These are phyloP conservation scores for Ecdyonurus torrentis DNA, from an alignment of 2,888 invertebrate species.

Conservation along the genomic window DNA sequence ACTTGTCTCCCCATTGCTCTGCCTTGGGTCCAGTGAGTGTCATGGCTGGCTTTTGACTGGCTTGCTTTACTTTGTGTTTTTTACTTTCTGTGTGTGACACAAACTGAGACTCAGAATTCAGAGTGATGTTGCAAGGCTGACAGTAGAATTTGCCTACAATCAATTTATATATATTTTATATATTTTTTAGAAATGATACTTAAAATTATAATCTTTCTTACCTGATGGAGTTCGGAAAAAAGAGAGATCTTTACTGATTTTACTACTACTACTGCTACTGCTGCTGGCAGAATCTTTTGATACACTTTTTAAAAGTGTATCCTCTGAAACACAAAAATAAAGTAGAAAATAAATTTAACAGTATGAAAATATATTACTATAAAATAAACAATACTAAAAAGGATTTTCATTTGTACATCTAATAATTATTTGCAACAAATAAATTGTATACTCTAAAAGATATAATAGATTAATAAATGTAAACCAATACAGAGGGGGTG, in stretches of 20 bases:
- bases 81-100: constrained; percentile 42
- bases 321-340: too few species aligned
- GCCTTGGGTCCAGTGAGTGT: background rate
- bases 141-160: constrained; percentile 44
- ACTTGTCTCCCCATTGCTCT: background rate
- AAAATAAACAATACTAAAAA: too few species aligned
- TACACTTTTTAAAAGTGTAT: constrained; percentile 15
- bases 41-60: background rate
- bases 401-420: too few species aligned
- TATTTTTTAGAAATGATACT: background rate
- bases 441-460: too few species aligned
- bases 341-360: too few species aligned
- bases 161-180: background rate
- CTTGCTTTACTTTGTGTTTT: constrained; percentile 6
- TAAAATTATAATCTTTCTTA: constrained; percentile 16
- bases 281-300: too few species aligned
- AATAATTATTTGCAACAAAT: too few species aligned
- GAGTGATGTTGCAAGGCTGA: constrained; percentile 39
- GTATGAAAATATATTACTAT: too few species aligned
- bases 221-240: constrained; percentile 45
- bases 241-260: constrained; percentile 26
- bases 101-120: constrained; percentile 39
- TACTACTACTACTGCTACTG: too few species aligned
- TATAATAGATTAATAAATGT: too few species aligned
- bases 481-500: too few species aligned